Evolutionary conservation across 2,113 vertebrate species (phyloP).

Genomic region (Rousettus leschenaultii): DNA sequence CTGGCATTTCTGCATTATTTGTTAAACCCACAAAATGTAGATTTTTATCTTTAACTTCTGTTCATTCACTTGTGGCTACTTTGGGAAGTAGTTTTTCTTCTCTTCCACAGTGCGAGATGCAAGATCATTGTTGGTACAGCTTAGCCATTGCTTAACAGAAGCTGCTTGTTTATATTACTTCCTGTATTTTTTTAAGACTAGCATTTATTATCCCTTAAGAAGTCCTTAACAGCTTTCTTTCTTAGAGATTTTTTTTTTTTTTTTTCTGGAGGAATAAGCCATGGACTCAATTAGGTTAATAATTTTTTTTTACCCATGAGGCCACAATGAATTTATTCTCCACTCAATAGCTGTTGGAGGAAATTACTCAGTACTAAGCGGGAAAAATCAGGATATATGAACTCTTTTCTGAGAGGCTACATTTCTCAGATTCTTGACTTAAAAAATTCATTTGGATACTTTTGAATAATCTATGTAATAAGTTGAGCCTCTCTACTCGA

Average conservation of each 20-base stretch:
- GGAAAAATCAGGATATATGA: background rate
- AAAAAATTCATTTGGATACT: background rate
- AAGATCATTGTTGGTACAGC: background rate
- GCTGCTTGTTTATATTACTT: slow-evolving; percentile 21
- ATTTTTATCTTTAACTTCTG: slow-evolving; percentile 58
- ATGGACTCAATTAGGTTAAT: slow-evolving; percentile 40
- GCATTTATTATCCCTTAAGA: background rate
- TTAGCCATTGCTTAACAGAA: background rate
- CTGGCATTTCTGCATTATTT: slow-evolving; percentile 40
- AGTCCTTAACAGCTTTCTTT: slow-evolving; percentile 32
- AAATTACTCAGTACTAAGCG: background rate
- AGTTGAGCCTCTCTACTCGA: slow-evolving; percentile 40
- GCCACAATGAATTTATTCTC: slow-evolving; percentile 24
- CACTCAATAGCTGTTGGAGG: background rate
- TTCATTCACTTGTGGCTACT: slow-evolving; percentile 41
- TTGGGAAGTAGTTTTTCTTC: slow-evolving; percentile 57
- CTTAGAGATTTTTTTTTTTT: background rate
- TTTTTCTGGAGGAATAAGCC: background rate
- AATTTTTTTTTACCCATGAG: slow-evolving; percentile 11
- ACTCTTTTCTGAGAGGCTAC: background rate
- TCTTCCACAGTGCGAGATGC: background rate
- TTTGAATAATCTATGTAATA: slow-evolving; percentile 47
- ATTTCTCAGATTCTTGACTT: slow-evolving; percentile 8
- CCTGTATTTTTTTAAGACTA: slow-evolving; percentile 18
- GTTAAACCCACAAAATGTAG: slow-evolving; percentile 49